Evolutionary conservation across 2,797 vertebrate species (phyloP), one percentile per base, ranked within the genome.

Genomic region (Sternarchorhynchus goeldii): DNA sequence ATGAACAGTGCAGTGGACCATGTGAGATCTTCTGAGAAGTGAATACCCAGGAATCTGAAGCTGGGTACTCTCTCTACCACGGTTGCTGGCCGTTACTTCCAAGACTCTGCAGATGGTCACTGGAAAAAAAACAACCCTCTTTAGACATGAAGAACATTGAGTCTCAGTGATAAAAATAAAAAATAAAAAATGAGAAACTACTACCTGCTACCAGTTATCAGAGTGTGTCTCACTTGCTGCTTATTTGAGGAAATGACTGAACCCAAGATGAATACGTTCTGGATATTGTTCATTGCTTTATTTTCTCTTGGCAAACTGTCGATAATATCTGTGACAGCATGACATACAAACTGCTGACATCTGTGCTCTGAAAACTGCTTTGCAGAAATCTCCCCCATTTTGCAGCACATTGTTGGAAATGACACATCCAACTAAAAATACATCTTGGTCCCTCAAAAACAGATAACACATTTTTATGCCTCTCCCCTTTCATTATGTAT

Each of bases 321-420:
- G 67, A 70, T 31, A 32, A 69, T 56, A 70, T 55, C 29, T 70
- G 17, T 56, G 50, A 55, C 67, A 70, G 50, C 29, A 70, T 70
- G 65, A 41, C 25, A 50, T 50, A 67, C 50, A 41, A 45, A 67
- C 41, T 20, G 50, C 66, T 55, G 25, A 57, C 17, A 57, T 71
- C 53, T 55, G 68, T 57, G 50, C 6, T 34, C 29, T 71, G 69
- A 21, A 71, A 18, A 29, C 17, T 29, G 50, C 3, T 56, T 70
- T 53, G 50, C n/a, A 32, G 50, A 70, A 56, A 50, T 70, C 50
- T 68, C 50, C 67, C 62, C 4, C 29, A 71, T 71, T 71, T 71
- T 39, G n/a, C 58, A 71, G 6, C 36, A 57, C 34, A 71, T 57
- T 71, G 32, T n/a, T 58, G 12, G 21, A 36, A 21, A 20, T 34